Conservation (phyloP, 1,140 invertebrate genomes). For the Drosophila paulistorum region DNA sequence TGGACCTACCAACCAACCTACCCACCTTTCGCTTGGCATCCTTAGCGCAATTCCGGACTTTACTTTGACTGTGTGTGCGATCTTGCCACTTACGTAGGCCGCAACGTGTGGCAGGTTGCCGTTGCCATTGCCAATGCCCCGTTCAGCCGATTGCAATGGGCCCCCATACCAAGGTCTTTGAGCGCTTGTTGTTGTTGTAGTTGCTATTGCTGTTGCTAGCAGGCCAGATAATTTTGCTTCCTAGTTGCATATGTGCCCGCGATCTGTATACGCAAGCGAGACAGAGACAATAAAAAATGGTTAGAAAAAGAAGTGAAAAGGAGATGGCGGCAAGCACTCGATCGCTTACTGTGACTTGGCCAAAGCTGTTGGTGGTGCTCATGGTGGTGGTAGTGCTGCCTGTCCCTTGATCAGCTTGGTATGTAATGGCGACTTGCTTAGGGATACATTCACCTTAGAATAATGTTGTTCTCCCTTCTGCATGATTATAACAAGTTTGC, state of each 20-base stretch:
- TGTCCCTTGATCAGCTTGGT: constrained; percentile 62
- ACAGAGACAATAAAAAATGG: constrained; percentile 42
- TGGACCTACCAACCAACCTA: constrained; percentile 70
- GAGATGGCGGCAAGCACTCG: constrained; percentile 28
- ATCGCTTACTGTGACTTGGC: constrained; percentile 52
- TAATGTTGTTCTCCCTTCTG: constrained; percentile 37
- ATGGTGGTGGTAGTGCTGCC: constrained; percentile 34
- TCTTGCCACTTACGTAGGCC: constrained; percentile 82
- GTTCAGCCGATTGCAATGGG: constrained; percentile 45
- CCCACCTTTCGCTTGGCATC: constrained; percentile 78
- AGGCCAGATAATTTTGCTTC: constrained; percentile 78
- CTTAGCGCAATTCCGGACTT: constrained; percentile 58
- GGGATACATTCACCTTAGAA: constrained; percentile 57
- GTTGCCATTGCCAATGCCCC: constrained; percentile 42
- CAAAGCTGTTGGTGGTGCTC: constrained; percentile 45
- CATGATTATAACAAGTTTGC: not conserved
- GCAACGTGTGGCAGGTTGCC: constrained; percentile 79
- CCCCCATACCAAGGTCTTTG: constrained; percentile 75
- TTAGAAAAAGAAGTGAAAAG: not conserved
- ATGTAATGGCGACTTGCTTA: constrained; percentile 42
- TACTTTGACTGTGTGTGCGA: constrained; percentile 62
- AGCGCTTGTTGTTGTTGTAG: constrained; percentile 44
- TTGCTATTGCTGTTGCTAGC: constrained; percentile 58
- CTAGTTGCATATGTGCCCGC: constrained; percentile 63
- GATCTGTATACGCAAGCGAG: not conserved